Evolutionary conservation across 2,113 vertebrate genomes (phyloP), one percentile per base, ranked within the genome.

Genomic region (Atlantisia rogersi): DNA sequence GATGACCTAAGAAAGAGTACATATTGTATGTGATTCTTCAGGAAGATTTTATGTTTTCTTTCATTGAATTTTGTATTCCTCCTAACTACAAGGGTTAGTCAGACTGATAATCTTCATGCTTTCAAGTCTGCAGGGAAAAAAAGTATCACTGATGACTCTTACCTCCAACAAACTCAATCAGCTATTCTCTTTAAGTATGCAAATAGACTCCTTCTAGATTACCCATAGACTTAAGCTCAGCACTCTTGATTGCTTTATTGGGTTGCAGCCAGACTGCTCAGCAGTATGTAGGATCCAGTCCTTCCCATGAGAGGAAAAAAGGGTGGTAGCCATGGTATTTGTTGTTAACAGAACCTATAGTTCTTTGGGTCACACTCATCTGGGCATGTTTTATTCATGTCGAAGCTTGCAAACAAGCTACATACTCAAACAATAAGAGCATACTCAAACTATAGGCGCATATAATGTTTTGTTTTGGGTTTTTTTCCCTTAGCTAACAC

Each of bases 401-500:
- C 19, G 37, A 90, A 69, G 9, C 12, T 35, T 65, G 26, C 24
- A 86, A 50, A 58, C 5, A 62, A 15, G 35, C 69, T 69, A 46
- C 10, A 24, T 6, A 48, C 11, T 10, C 22, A 52, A 64, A 60
- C 12, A 82, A 5, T 28, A 64, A 48, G 26, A 0, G 0, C 12
- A 26, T 25, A 26, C 42, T 44, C 42, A 44, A 46, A 46, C 44
- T 46, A 46, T 28, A 63, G 42, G 25, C 0, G 0, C 12, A 25
- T 3, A 21, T 1, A 28, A 46, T 46, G 44, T 46, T 46, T 14
- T 53, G 52, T 26, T 53, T 53, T 53, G 52, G 25, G 25, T 31
- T 1, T 35, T 58, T 79, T 68, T 82, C 71, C 13, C 59, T 73
- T 80, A 35, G 11, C 24, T 86, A 40, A 35, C 29, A 22, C 20